Conservation (phyloP, 2,888 invertebrate genomes). For the Halictus quadricinctus region DNA sequence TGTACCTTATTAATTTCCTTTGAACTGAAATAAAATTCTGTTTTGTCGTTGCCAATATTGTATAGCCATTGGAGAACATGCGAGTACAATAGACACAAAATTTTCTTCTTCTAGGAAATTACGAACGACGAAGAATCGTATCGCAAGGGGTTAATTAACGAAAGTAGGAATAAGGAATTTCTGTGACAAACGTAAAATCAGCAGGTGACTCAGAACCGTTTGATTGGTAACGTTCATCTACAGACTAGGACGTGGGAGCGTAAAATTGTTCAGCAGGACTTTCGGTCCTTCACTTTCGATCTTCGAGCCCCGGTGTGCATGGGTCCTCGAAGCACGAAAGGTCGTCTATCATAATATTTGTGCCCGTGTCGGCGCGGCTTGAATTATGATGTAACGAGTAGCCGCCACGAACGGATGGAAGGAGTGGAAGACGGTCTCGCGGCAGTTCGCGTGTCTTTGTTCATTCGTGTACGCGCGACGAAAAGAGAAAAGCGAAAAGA, state of each 20-base stretch:
- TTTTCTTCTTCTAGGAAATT: too few species aligned
- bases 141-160: too few species aligned
- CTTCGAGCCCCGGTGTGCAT: constrained; percentile 15
- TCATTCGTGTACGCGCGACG: constrained; percentile 11
- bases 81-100: too few species aligned
- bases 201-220: not conserved
- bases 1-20: too few species aligned
- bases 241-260: not conserved
- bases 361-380: constrained; percentile 73
- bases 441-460: constrained; percentile 5
- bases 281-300: constrained; percentile 21
- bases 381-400: constrained; percentile 74
- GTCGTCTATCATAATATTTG: constrained; percentile 77
- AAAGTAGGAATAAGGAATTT: not conserved
- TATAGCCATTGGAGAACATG: too few species aligned
- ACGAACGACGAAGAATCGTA: too few species aligned
- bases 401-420: constrained; percentile 52
- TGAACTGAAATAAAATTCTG: too few species aligned
- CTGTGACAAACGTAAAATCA: not conserved
- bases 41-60: too few species aligned
- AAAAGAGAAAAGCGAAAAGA: constrained; percentile 1
- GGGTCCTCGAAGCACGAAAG: constrained; percentile 48
- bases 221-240: not conserved
- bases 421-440: constrained; percentile 15
- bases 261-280: not conserved